These are phyloP conservation scores for Ceratina australensis DNA, from an alignment of 1,140 invertebrate genomes.

Conservation along the genomic window DNA sequence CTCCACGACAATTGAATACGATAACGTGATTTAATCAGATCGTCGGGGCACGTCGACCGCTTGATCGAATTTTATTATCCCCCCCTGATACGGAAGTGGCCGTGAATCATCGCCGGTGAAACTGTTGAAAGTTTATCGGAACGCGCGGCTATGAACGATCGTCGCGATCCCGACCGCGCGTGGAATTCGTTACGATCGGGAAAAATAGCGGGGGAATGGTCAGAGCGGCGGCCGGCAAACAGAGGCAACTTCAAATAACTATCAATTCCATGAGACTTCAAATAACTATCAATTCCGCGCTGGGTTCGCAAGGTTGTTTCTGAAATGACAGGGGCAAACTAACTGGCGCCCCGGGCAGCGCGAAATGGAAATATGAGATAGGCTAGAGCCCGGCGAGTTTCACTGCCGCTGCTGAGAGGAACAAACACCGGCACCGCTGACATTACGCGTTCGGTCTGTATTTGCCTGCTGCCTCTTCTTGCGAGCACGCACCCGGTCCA, in stretches of 20 bases:
- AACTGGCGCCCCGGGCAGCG: conserved; percentile 16
- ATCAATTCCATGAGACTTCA: conserved; percentile 23
- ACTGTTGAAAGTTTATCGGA: too few relatives aligned
- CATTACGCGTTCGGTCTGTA: conserved; percentile 21
- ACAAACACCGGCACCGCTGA: conserved; percentile 18
- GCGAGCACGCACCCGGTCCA: neutral
- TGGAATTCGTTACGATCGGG: neutral
- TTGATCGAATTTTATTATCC: neutral
- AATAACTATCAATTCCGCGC: conserved; percentile 17
- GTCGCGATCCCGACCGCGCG: neutral
- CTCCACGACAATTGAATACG: conserved; percentile 40
- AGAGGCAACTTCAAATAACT: conserved; percentile 7
- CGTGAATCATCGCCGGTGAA: too few relatives aligned
- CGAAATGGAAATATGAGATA: conserved; percentile 36
- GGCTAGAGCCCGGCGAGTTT: neutral
- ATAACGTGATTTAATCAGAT: conserved; percentile 5
- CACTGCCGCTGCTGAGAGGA: neutral
- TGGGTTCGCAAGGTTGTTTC: neutral
- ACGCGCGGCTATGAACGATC: neutral
- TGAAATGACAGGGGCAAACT: conserved; percentile 27
- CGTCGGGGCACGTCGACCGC: neutral
- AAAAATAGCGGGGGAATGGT: neutral
- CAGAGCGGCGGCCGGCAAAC: neutral
- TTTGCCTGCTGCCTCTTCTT: conserved; percentile 38
- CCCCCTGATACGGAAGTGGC: too few relatives aligned